These are phyloP conservation scores for Gorsachius magnificus DNA, from an alignment of 2,797 vertebrate genomes.

Conservation along the genomic window DNA sequence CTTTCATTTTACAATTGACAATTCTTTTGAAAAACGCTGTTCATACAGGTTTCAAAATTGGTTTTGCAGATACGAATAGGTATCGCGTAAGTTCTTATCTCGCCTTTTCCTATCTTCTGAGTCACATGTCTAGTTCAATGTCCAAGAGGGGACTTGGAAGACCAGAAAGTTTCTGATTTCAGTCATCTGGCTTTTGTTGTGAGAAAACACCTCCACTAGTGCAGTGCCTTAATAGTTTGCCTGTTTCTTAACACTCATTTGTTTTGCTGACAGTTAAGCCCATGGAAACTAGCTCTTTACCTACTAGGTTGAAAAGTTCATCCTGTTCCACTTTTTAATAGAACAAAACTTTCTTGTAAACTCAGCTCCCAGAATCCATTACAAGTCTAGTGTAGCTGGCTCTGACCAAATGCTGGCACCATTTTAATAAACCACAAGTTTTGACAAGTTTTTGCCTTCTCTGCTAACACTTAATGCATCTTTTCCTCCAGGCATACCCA, in stretches of 20 bases:
- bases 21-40: not conserved
- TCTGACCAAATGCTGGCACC: constrained; percentile 8
- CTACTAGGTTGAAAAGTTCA: constrained; percentile 60
- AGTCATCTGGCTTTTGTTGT: not conserved
- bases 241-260: not conserved
- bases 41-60: not conserved
- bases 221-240: not conserved
- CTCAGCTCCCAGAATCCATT: constrained; percentile 3
- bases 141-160: not conserved
- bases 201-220: not conserved
- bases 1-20: not conserved
- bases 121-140: not conserved
- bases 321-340: constrained; percentile 37
- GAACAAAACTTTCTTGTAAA: constrained; percentile 44
- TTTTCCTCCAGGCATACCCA: not conserved
- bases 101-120: not conserved
- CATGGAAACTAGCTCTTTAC: constrained; percentile 21
- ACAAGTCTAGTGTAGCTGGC: not conserved
- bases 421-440: constrained; percentile 1
- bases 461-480: not conserved
- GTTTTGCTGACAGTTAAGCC: not conserved
- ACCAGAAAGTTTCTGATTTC: not conserved
- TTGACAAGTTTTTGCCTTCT: constrained; percentile 11
- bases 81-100: not conserved
- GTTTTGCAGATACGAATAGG: not conserved